Percentiles rank a stretch among this genome's conserved stretches.
Evolutionary conservation across 2,888 invertebrate species (phyloP).

Genomic region (Germaria angustata): DNA sequence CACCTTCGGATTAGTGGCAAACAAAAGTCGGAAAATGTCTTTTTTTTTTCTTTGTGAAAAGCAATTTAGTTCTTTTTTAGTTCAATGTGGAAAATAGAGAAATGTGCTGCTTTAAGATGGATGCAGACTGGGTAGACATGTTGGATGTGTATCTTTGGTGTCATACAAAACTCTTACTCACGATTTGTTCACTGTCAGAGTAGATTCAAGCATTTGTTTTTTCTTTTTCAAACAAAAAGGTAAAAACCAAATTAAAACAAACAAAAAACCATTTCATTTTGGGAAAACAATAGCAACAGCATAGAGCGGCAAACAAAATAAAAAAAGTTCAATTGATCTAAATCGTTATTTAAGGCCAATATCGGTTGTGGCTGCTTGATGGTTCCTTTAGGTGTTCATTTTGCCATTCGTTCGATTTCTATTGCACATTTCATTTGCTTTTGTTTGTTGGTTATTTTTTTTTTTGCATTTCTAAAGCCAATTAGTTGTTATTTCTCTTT

Average conservation of each 20-base stretch:
- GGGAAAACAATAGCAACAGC: conserved; percentile 1
- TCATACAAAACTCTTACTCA: conserved; percentile 64
- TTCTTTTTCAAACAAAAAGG: neutral
- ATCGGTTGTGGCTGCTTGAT: conserved; percentile 37
- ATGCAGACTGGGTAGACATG: conserved; percentile 13
- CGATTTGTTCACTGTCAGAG: conserved; percentile 40
- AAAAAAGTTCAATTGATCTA: conserved; percentile 56
- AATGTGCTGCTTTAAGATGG: neutral
- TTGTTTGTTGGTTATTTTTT: neutral
- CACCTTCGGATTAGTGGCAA: conserved; percentile 34
- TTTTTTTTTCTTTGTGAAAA: too few species aligned
- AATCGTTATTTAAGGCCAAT: conserved; percentile 61
- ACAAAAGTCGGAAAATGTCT: neutral
- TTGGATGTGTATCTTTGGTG: conserved; percentile 57
- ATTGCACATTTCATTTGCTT: neutral
- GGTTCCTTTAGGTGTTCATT: conserved; percentile 46
- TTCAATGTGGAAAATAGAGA: neutral
- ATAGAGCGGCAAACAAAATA: neutral
- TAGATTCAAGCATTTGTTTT: too few species aligned
- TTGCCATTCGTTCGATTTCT: conserved; percentile 24
- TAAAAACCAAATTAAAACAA: neutral
- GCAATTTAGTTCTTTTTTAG: neutral
- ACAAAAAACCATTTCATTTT: conserved; percentile 20
- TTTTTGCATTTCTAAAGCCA: conserved; percentile 58
- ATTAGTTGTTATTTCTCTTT: conserved; percentile 50